Evolutionary conservation across 2,888 invertebrate genomes (phyloP).

Genomic region (Ornithoptera priamus): DNA sequence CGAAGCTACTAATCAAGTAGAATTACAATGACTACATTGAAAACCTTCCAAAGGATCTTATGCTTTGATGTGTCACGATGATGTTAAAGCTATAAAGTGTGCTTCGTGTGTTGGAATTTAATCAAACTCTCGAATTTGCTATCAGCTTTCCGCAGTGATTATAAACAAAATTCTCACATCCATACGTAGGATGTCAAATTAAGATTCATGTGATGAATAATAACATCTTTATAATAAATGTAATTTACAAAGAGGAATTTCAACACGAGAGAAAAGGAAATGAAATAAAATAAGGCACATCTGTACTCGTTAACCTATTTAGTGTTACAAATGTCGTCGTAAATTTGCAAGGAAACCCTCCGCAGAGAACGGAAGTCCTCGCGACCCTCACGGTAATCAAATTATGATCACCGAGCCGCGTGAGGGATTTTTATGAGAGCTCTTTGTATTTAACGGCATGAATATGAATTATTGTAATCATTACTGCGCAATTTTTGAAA

Average conservation of each 20-base stretch:
- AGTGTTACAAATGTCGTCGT: conserved; percentile 25
- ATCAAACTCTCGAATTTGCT: too few species aligned
- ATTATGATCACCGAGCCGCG: conserved; percentile 69
- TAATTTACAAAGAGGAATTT: conserved; percentile 7
- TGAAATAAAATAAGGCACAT: conserved; percentile 23
- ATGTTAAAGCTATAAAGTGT: too few species aligned
- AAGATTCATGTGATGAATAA: not conserved
- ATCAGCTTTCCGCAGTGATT: too few species aligned
- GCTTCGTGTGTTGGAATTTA: too few species aligned
- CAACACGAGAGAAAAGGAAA: conserved; percentile 5
- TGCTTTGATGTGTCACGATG: too few species aligned
- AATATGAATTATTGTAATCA: conserved; percentile 11
- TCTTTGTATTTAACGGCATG: conserved; percentile 14
- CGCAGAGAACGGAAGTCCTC: conserved; percentile 48
- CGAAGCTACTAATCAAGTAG: too few species aligned
- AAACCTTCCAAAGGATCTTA: too few species aligned
- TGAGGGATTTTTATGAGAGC: conserved; percentile 54
- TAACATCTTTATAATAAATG: not conserved
- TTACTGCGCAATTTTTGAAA: not conserved
- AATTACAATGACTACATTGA: too few species aligned
- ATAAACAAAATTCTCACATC: too few species aligned
- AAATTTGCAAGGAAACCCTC: conserved; percentile 30
- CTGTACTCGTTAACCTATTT: conserved; percentile 24
- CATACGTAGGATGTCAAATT: too few species aligned
- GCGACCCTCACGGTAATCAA: conserved; percentile 62